Percentiles rank a stretch among this genome's conserved stretches.
These are phyloP conservation scores for Athene cunicularia DNA, from an alignment of 2,113 vertebrate species.

Conservation along the genomic window DNA sequence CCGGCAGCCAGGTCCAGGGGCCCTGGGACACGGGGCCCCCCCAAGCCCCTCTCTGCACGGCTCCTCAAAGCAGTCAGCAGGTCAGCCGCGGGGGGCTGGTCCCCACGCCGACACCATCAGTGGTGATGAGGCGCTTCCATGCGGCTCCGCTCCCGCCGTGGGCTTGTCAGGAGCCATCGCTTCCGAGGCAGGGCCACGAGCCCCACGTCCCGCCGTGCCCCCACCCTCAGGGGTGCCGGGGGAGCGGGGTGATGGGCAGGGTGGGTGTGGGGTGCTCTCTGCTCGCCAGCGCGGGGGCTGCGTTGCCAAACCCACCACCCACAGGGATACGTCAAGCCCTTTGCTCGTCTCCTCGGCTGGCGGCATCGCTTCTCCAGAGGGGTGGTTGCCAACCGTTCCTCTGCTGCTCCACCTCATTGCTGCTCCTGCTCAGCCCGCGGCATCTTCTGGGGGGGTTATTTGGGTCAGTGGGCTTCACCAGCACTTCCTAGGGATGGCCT, in stretches of 20 bases:
- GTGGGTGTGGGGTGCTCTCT: background rate
- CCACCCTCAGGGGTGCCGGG: fast-evolving
- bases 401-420: background rate
- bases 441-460: background rate
- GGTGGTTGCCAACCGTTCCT: background rate
- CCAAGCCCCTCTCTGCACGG: fast-evolving
- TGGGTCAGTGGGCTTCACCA: background rate
- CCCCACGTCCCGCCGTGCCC: background rate
- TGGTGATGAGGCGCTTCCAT: slow-evolving; percentile 64
- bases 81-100: slow-evolving; percentile 2
- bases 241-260: background rate
- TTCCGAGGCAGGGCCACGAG: slow-evolving; percentile 43
- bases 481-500: background rate
- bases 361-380: fast-evolving
- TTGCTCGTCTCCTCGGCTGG: background rate
- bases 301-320: background rate
- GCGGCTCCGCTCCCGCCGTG: slow-evolving; percentile 43
- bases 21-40: background rate
- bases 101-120: slow-evolving; percentile 33
- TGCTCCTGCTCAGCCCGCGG: background rate
- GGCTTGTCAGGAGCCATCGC: slow-evolving; percentile 68
- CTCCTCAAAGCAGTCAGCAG: slow-evolving; percentile 69
- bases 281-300: fast-evolving
- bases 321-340: background rate
- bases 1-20: background rate